Base-by-base conservation (phyloP, 2,797 vertebrate species). In the Glossophaga mutica region DNA sequence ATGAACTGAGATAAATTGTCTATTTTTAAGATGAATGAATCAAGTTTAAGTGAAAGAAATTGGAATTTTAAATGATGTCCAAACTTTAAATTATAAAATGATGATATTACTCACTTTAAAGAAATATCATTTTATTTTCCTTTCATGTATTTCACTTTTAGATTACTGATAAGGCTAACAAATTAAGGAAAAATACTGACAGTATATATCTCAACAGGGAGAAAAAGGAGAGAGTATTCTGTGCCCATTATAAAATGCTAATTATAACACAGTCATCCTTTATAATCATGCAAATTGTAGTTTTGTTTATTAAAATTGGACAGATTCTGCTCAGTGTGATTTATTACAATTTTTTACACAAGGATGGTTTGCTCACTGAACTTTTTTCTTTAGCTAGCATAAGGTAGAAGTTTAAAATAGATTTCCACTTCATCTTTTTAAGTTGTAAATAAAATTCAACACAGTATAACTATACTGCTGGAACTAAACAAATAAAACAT, bases 31-130 rank as follows among this genome's bases (percentile, higher is more conserved):
- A 73, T 22, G 22, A 50, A 65, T 95, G 86, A 94, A 76, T 24
- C 44, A 55, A 96, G 94, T 77, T 74, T 39, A 90, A 90, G 67
- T 94, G 87, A 76, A 93, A 70, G 71, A 77, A 87, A 95, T 15
- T 77, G 81, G 84, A 91, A 93, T 85, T 91, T 96, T 71, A 39
- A 96, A 71, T 15, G 44, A 44, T 39, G 26, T 14, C 62, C 90
- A 93, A 95, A 21, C 57, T 6, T 87, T 52, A n/a, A 95, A 96
- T 90, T 70, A 94, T 55, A 86, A 29, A 92, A 90, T 22, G 55
- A 9, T 3, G 14, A 76, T 91, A 42, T 50, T 65, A 0, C 4
- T 82, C 18, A 62, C 87, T 95, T 94, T 94, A 71, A 87, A 86
- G 42, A 15, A 89, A 62, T 26, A 57, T 42, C 3, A 52, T 87